Evolutionary conservation across 1,140 invertebrate genomes (phyloP).

Genomic region (Drosophila seguyi): DNA sequence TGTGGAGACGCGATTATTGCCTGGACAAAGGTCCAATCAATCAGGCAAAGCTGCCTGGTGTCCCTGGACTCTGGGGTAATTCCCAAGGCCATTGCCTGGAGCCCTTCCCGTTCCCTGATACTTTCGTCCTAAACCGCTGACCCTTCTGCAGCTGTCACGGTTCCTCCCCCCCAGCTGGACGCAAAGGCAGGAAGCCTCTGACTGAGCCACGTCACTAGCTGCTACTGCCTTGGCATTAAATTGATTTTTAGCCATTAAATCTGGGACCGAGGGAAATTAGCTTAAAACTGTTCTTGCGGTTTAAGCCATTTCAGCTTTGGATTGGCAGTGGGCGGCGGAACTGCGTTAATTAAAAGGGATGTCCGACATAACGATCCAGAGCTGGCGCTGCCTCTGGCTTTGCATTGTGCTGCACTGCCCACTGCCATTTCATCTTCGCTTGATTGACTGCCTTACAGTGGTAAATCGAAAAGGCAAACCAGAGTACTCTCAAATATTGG

Average conservation of each 20-base stretch:
- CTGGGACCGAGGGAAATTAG: conserved; percentile 43
- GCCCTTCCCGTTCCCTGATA: conserved; percentile 2
- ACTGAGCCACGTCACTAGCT: conserved; percentile 15
- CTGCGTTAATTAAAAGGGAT: conserved; percentile 35
- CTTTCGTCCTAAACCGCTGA: neutral
- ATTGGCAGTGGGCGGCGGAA: conserved; percentile 10
- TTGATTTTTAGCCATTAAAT: conserved; percentile 75
- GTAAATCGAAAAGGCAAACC: neutral
- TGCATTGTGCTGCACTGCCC: conserved; percentile 10
- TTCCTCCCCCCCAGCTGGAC: conserved; percentile 24
- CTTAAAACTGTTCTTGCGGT: conserved; percentile 43
- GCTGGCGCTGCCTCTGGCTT: neutral
- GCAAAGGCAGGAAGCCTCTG: conserved; percentile 17
- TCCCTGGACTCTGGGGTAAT: conserved; percentile 22
- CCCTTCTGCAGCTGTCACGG: conserved; percentile 32
- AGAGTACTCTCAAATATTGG: neutral
- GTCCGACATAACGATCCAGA: conserved; percentile 25
- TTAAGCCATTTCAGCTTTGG: conserved; percentile 17
- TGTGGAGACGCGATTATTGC: conserved; percentile 17
- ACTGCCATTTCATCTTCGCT: conserved; percentile 9
- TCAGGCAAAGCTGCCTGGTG: conserved; percentile 24
- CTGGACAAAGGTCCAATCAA: conserved; percentile 41
- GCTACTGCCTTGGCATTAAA: conserved; percentile 44
- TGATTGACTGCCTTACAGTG: conserved; percentile 10
- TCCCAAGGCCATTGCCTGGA: conserved; percentile 12